Evolutionary conservation across 2,113 vertebrate species (phyloP).

Genomic region (Lynx canadensis): DNA sequence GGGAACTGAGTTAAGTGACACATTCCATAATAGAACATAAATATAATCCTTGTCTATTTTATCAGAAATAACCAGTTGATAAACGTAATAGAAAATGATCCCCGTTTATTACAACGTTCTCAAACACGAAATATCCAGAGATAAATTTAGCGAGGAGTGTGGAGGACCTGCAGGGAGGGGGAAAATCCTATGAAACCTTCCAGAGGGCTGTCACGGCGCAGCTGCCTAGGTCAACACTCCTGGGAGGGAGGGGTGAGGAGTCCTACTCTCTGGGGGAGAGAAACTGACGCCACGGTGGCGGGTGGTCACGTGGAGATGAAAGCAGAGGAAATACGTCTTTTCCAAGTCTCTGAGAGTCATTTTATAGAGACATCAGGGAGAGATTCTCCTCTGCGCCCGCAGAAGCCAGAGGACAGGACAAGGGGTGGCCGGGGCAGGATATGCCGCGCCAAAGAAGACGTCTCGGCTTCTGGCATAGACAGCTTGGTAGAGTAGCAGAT

Average conservation of each 20-base stretch:
- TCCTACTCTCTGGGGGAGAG: not conserved
- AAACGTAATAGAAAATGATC: not conserved
- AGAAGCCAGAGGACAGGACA: not conserved
- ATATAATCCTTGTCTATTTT: not conserved
- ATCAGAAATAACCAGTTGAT: not conserved
- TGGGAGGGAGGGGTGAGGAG: too few species aligned
- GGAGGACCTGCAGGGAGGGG: not conserved
- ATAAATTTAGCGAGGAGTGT: not conserved
- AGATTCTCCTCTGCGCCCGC: not conserved
- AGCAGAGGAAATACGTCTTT: not conserved
- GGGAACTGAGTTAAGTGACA: not conserved
- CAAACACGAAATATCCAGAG: not conserved
- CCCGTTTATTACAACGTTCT: not conserved
- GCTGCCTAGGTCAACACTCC: not conserved
- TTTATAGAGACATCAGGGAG: not conserved
- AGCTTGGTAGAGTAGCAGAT: accelerated
- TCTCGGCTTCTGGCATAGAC: accelerated
- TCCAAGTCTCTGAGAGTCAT: not conserved
- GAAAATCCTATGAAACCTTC: not conserved
- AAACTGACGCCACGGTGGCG: accelerated
- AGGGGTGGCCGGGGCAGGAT: not conserved
- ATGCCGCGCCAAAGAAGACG: accelerated
- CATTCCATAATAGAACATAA: not conserved
- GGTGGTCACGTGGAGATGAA: not conserved
- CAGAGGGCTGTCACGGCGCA: not conserved